These are phyloP conservation scores for Cataglyphis cursor DNA, from an alignment of 2,888 invertebrate species.

Conservation along the genomic window DNA sequence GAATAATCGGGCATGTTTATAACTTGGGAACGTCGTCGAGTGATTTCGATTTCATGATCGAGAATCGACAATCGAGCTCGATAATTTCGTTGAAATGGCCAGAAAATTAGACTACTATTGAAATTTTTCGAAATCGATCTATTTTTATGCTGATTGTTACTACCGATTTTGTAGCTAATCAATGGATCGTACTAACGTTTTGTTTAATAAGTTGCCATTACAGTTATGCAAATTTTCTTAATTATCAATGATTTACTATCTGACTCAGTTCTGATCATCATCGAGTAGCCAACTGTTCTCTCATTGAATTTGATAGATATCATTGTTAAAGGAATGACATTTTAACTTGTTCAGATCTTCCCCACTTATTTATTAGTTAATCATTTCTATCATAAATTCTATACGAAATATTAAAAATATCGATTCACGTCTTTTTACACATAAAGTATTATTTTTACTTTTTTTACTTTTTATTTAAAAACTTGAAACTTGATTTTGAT, in stretches of 20 bases:
- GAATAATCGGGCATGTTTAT: slow-evolving; percentile 72
- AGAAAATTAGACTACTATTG: slow-evolving; percentile 30
- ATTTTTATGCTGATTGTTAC: slow-evolving; percentile 51
- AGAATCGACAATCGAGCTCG: slow-evolving; percentile 46
- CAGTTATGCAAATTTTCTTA: slow-evolving; percentile 76
- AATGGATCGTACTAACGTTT: slow-evolving; percentile 54
- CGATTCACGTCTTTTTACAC: neutral
- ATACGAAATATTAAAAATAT: neutral
- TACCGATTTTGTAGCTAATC: slow-evolving; percentile 58
- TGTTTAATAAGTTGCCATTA: slow-evolving; percentile 71
- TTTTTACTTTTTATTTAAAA: neutral
- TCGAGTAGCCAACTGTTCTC: neutral
- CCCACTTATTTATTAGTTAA: neutral
- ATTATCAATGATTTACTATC: slow-evolving; percentile 64
- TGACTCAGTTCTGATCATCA: slow-evolving; percentile 17
- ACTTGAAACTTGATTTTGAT: neutral
- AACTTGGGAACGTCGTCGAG: slow-evolving; percentile 42
- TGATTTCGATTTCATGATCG: slow-evolving; percentile 76
- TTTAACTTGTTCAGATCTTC: neutral
- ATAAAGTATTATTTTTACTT: neutral
- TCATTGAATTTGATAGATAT: neutral
- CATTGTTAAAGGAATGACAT: neutral
- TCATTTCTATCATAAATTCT: neutral
- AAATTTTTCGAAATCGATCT: slow-evolving; percentile 63
- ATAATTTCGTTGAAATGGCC: slow-evolving; percentile 6